phyloP scores from a whole-genome alignment of 2,888 invertebrate species.

The Lamproptera curius region DNA sequence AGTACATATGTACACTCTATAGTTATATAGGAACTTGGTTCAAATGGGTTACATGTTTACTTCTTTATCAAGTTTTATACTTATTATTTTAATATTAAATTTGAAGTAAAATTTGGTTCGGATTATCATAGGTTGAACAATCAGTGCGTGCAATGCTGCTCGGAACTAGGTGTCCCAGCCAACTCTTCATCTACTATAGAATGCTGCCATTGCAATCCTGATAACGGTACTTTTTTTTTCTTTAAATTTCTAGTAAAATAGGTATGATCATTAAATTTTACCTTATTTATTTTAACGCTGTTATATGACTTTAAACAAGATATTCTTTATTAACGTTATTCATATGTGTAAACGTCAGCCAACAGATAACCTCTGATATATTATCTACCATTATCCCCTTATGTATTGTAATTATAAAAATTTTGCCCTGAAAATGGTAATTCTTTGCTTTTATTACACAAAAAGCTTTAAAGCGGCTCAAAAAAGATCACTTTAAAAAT shows the following conservation, averaged over 20 bases:
- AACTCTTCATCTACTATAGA: slow-evolving; percentile 58
- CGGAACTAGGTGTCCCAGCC: slow-evolving; percentile 51
- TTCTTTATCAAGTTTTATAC: background rate
- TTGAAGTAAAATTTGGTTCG: background rate
- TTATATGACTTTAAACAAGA: too few species aligned
- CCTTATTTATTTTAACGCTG: too few species aligned
- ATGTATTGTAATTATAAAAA: too few species aligned
- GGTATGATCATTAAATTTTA: too few species aligned
- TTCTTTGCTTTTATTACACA: background rate
- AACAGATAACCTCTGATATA: too few species aligned
- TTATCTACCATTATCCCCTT: too few species aligned
- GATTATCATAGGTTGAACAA: slow-evolving; percentile 80
- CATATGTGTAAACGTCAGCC: too few species aligned
- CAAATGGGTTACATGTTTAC: background rate
- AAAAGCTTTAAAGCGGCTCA: background rate
- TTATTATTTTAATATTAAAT: too few species aligned
- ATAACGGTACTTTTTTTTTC: slow-evolving; percentile 70
- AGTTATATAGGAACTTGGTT: background rate
- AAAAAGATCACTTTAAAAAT: too few species aligned
- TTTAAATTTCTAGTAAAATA: too few species aligned
- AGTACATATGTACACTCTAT: background rate
- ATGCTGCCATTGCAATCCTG: slow-evolving; percentile 84
- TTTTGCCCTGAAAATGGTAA: too few species aligned
- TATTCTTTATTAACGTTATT: too few species aligned
- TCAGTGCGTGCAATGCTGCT: slow-evolving; percentile 87